These are phyloP conservation scores for Pomacea maculata DNA, from an alignment of 1,140 invertebrate species.

Conservation along the genomic window DNA sequence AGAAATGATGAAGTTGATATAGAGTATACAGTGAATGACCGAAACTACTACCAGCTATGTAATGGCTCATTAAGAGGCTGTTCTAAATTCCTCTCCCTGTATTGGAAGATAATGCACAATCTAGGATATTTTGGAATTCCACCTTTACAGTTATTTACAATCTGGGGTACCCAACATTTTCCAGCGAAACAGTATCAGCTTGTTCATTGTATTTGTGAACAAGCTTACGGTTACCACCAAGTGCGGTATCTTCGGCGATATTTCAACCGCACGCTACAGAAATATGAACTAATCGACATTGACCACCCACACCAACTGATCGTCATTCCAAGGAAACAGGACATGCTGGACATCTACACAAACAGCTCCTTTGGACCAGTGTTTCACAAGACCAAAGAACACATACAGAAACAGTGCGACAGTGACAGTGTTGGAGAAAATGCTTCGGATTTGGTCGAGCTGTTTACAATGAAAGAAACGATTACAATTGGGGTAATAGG, in stretches of 20 bases:
- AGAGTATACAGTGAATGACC: conserved; percentile 11
- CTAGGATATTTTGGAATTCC: neutral
- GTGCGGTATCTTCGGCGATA: conserved; percentile 5
- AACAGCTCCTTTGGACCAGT: neutral
- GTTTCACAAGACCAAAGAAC: neutral
- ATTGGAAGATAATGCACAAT: neutral
- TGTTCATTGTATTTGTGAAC: conserved; percentile 16
- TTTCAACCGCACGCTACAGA: neutral
- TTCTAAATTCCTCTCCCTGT: conserved; percentile 2
- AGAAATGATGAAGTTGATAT: neutral
- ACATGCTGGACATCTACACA: neutral
- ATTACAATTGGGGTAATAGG: neutral
- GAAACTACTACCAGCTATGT: neutral
- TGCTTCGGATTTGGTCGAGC: neutral
- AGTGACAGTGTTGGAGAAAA: neutral
- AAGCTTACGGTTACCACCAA: conserved; percentile 6
- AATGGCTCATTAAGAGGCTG: neutral
- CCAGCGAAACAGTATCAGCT: neutral
- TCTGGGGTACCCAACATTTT: too few relatives aligned
- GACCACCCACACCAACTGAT: conserved; percentile 5
- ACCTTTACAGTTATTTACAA: neutral
- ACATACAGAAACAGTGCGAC: neutral
- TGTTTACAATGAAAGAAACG: neutral
- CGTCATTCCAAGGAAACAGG: conserved; percentile 4
- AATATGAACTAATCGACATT: conserved; percentile 12